Evolutionary conservation across 2,113 vertebrate genomes (phyloP), one percentile per base, ranked within the genome.

Genomic region (Gambusia holbrooki): DNA sequence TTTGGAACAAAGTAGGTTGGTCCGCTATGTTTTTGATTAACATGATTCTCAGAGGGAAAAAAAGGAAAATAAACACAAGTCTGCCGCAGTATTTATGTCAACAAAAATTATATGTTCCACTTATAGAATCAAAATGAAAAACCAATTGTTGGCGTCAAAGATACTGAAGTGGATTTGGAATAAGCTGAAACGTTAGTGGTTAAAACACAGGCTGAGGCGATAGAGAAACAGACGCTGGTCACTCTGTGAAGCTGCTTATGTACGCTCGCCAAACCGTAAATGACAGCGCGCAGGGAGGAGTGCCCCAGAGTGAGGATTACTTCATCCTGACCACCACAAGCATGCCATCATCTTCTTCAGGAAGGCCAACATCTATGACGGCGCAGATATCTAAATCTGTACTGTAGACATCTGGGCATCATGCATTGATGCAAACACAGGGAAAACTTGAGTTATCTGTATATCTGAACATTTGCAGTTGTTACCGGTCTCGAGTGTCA

Each of bases 91-190:
- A 58, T 58, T 58, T 58, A 58, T 58, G 22, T 25, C 68, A 33
- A 69, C 60, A 62, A 71, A 82, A 80, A 79, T 14, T 40, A 54
- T 74, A 48, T 3, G 6, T 28, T 29, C 62, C 69, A 72, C 76
- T 86, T 71, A 83, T 69, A 79, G 62, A 28, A 81, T 64, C 66
- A 80, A 80, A 81, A 48, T n/a, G 42, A 29, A 86, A 87, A 84
- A 74, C n/a, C 65, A 32, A 66, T 77, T 51, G 28, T 37, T 88
- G 86, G 86, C 68, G 73, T 89, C 83, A 90, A 71, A 69, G 76
- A 72, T 40, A n/a, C 17, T n/a, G 51, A n/a, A n/a, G 25, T n/a
- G 19, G 45, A 17, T 58, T 58, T 58, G 22, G 17, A 58, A 58
- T 58, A 58, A 37, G 29, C 27, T 33, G 71, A 73, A 73, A 73